phyloP scores from a whole-genome alignment of 2,888 invertebrate species.

The Spilarctia lutea region DNA sequence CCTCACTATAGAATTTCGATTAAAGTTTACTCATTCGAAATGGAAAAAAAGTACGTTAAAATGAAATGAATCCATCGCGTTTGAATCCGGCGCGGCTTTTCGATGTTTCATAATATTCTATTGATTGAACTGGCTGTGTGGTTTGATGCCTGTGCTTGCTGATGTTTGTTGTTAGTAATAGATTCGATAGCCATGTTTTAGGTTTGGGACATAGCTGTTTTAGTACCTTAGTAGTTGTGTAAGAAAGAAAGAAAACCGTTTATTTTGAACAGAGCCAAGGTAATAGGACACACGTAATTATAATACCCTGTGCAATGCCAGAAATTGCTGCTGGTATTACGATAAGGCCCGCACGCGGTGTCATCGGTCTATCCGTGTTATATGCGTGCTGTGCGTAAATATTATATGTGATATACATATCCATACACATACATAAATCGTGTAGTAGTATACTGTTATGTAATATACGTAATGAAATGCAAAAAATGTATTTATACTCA shows the following conservation, averaged over 20 bases:
- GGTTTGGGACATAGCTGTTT: too few relatives aligned
- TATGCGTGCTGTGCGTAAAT: too few relatives aligned
- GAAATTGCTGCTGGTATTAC: too few relatives aligned
- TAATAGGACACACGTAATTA: too few relatives aligned
- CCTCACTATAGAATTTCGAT: constrained; percentile 32
- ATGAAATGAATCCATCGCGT: constrained; percentile 49
- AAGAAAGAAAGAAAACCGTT: too few relatives aligned
- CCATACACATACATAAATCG: too few relatives aligned
- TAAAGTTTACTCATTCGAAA: constrained; percentile 34
- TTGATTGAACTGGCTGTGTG: constrained; percentile 49
- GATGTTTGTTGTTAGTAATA: constrained; percentile 38
- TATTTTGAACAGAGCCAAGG: too few relatives aligned
- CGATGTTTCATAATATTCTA: constrained; percentile 52
- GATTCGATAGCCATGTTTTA: constrained; percentile 5
- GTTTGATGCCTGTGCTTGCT: constrained; percentile 34
- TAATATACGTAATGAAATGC: neutral
- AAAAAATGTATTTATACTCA: too few relatives aligned
- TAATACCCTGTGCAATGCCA: too few relatives aligned
- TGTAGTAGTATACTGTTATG: neutral
- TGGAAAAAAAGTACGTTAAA: constrained; percentile 37
- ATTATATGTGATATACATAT: too few relatives aligned
- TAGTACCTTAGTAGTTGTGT: neutral
- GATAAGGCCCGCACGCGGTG: too few relatives aligned
- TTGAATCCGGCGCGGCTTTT: constrained; percentile 34
- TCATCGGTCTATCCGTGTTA: too few relatives aligned